phyloP scores from a whole-genome alignment of 2,888 invertebrate species.

The Hypomecis atomaria region DNA sequence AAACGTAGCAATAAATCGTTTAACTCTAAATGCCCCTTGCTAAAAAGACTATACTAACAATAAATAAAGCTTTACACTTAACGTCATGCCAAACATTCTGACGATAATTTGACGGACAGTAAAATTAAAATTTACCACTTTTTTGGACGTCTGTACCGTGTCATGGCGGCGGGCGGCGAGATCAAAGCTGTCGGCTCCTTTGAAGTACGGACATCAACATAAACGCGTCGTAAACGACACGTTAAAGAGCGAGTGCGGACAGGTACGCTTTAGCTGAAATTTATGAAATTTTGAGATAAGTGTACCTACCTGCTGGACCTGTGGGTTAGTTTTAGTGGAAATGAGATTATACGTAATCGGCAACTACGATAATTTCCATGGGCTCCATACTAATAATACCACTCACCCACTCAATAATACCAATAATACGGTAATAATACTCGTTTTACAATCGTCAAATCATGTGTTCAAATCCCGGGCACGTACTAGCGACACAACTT shows the following conservation, averaged over 20 bases:
- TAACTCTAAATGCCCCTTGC: too few species aligned
- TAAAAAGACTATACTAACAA: constrained; percentile 11
- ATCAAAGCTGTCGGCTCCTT: constrained; percentile 69
- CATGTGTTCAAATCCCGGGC: too few species aligned
- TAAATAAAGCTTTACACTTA: constrained; percentile 6
- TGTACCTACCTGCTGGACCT: background rate
- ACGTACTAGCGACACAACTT: too few species aligned
- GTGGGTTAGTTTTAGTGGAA: too few species aligned
- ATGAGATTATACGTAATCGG: too few species aligned
- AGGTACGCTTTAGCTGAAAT: constrained; percentile 36
- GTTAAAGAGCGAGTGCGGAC: constrained; percentile 51
- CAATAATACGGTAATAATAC: too few species aligned
- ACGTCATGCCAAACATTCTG: constrained; percentile 25
- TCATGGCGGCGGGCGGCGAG: constrained; percentile 63
- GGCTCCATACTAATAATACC: too few species aligned
- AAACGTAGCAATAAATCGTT: too few species aligned
- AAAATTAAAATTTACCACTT: constrained; percentile 53
- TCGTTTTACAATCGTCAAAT: too few species aligned
- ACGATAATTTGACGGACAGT: constrained; percentile 49
- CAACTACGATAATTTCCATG: too few species aligned
- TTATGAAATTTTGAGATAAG: constrained; percentile 21
- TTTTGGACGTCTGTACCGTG: constrained; percentile 53
- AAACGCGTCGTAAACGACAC: constrained; percentile 64
- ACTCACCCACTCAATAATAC: too few species aligned
- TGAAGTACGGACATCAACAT: constrained; percentile 62